Conservation (phyloP, 2,888 invertebrate genomes). For the Tinea trinotella region DNA sequence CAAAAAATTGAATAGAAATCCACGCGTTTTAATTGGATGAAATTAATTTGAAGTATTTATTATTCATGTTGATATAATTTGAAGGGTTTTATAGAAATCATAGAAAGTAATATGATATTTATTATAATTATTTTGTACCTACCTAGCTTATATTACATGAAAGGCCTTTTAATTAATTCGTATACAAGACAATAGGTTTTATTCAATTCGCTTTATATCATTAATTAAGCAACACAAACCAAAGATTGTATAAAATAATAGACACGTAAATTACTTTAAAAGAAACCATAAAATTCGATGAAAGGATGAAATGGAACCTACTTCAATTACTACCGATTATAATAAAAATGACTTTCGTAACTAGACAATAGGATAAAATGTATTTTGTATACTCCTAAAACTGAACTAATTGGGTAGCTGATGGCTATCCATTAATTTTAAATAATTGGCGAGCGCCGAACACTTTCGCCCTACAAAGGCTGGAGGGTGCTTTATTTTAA, state of each 20-base stretch:
- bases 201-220: background rate
- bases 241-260: background rate
- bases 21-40: too few relatives aligned
- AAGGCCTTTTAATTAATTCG: background rate
- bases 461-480: constrained; percentile 19
- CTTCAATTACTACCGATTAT: background rate
- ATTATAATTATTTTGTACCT: too few relatives aligned
- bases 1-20: too few relatives aligned
- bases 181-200: background rate
- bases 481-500: constrained; percentile 17
- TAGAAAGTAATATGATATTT: too few relatives aligned
- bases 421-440: constrained; percentile 29
- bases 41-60: too few relatives aligned
- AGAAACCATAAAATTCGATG: constrained; percentile 7
- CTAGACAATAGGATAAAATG: constrained; percentile 27
- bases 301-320: background rate
- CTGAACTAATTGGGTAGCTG: constrained; percentile 31
- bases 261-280: background rate
- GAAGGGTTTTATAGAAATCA: too few relatives aligned
- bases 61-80: too few relatives aligned
- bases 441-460: constrained; percentile 28
- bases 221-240: background rate
- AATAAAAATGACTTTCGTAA: constrained; percentile 19
- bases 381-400: constrained; percentile 27
- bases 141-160: too few relatives aligned